These are phyloP conservation scores for Thamnophis elegans DNA, from an alignment of 2,797 vertebrate species.

Conservation along the genomic window DNA sequence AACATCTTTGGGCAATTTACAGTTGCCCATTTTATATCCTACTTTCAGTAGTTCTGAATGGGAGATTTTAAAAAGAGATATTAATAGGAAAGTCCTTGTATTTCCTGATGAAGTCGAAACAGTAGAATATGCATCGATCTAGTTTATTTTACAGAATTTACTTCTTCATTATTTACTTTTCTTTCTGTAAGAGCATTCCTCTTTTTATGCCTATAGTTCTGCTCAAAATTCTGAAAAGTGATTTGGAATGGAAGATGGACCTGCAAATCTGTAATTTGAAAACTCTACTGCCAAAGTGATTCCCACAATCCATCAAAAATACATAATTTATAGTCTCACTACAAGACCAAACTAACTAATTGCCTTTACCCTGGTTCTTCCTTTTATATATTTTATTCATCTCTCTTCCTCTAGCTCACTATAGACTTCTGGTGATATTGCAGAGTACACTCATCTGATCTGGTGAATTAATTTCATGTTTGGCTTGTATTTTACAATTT, in stretches of 20 bases:
- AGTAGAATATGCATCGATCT: neutral
- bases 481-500: slow-evolving; percentile 28
- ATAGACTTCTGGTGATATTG: neutral
- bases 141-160: neutral
- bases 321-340: slow-evolving; percentile 2
- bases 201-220: neutral
- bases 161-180: neutral
- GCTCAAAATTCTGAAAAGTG: neutral
- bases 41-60: neutral
- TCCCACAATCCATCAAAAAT: neutral
- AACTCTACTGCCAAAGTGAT: neutral
- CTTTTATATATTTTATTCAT: neutral
- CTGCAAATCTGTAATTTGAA: neutral
- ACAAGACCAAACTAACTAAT: neutral
- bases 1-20: neutral
- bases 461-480: slow-evolving; percentile 31
- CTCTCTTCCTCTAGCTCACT: neutral
- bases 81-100: neutral
- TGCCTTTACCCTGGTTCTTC: neutral
- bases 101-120: neutral
- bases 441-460: slow-evolving; percentile 12
- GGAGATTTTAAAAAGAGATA: neutral
- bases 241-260: neutral
- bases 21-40: neutral
- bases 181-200: neutral